Base-by-base conservation (phyloP, 2,888 invertebrate species). In the Hydrotaea cyrtoneurina region DNA sequence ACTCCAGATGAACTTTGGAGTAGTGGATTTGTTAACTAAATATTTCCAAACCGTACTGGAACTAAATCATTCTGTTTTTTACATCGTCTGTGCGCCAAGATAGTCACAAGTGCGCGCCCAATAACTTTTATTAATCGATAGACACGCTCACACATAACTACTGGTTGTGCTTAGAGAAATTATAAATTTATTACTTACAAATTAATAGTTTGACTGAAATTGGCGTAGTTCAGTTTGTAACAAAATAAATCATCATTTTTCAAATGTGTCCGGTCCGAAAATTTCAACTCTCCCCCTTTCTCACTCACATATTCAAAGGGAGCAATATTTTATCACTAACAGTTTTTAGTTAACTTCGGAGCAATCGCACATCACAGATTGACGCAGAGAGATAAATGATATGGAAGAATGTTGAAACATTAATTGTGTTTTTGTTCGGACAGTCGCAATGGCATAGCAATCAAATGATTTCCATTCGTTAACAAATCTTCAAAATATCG, bases 51-150 rank as follows among this genome's bases (percentile, higher is more conserved):
- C 53, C 50, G 74, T 23, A 36, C 21, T 21, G 81, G 23, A 81
- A 76, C 62, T 39, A 76, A 84, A 84, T 72, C 75, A 78, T 78
- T 13, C 59, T 78, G 50, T 57, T 43, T 19, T 64, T 69, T 73
- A n/a, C n/a, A n/a, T n/a, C n/a, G n/a, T n/a, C n/a, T 10, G 17
- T 80, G 26, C 13, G 15, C 50, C 64, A 23, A 13, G 11, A 59
- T 53, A 69, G 79, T 55, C 76, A 71, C 43, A 55, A 43, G 77
- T 77, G 82, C 79, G 82, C 82, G 82, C 69, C 79, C 77, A 82
- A 71, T 73, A 80, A 77, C 26, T 80, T 77, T 75, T 76, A 85
- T 85, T 82, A 85, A 82, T 85, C 79, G 43, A 31, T 11, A n/a
- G n/a, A 50, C n/a, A 50, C n/a, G 0, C 50, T 3, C n/a, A n/a